Conservation (phyloP, 2,113 vertebrate species). For the Sterrhoptilus dennistouni region DNA sequence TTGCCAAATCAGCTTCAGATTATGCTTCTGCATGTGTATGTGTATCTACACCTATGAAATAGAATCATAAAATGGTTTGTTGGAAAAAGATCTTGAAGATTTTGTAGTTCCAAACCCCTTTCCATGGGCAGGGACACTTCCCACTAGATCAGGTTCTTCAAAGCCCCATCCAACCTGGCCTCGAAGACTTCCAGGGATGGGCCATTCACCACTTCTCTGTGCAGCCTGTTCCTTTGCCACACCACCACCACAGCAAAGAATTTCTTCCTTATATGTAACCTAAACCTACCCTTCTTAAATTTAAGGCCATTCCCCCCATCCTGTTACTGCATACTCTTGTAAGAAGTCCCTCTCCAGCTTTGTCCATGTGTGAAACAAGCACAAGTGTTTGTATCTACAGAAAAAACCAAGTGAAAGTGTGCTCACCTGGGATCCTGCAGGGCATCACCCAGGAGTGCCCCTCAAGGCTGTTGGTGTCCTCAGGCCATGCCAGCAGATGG, state of each 20-base stretch:
- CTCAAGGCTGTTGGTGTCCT: constrained; percentile 71
- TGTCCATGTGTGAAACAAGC: background rate
- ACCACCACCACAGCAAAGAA: background rate
- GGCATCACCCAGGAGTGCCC: constrained; percentile 74
- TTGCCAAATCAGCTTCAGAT: background rate
- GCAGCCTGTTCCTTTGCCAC: background rate
- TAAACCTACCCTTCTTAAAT: background rate
- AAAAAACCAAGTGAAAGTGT: background rate
- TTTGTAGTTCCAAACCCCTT: background rate
- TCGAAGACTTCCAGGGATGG: background rate
- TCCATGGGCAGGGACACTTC: background rate
- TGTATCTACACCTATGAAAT: background rate
- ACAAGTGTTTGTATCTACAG: background rate
- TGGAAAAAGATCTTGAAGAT: background rate
- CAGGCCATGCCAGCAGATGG: constrained; percentile 55
- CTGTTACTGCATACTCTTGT: background rate
- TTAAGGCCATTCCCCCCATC: background rate
- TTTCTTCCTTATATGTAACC: background rate
- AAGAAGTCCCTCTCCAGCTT: background rate
- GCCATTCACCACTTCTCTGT: background rate
- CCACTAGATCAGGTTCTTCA: background rate
- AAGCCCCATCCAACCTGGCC: background rate
- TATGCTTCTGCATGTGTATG: background rate
- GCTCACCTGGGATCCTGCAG: constrained; percentile 72
- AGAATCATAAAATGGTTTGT: background rate